Evolutionary conservation across 2,888 invertebrate genomes (phyloP).

Genomic region (Blastobasis adustella): DNA sequence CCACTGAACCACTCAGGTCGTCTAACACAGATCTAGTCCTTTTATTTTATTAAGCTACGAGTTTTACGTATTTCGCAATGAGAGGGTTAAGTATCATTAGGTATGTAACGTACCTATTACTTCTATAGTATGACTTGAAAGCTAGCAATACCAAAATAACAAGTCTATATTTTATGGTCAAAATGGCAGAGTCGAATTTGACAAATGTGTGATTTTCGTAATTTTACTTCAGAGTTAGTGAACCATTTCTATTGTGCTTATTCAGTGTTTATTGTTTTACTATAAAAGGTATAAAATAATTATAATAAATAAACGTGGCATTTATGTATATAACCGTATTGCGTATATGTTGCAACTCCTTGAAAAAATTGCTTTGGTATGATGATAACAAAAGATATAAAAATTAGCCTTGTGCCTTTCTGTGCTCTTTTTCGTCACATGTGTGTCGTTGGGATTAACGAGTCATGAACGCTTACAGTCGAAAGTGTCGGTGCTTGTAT

Average conservation of each 20-base stretch:
- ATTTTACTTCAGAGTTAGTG: slow-evolving; percentile 67
- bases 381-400: slow-evolving; percentile 73
- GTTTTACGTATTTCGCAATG: no score
- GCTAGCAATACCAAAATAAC: slow-evolving; percentile 10
- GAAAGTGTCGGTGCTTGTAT: slow-evolving; percentile 40
- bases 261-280: slow-evolving; percentile 28
- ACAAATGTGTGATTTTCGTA: slow-evolving; percentile 66
- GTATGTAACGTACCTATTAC: no score
- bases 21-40: no score
- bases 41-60: no score
- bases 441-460: slow-evolving; percentile 46
- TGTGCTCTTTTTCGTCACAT: slow-evolving; percentile 53
- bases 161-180: slow-evolving; percentile 44
- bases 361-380: slow-evolving; percentile 60
- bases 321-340: slow-evolving; percentile 20
- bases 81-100: no score
- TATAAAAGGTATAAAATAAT: slow-evolving; percentile 24
- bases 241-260: slow-evolving; percentile 43
- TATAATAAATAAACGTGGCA: slow-evolving; percentile 15
- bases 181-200: slow-evolving; percentile 68
- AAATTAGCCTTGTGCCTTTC: slow-evolving; percentile 55
- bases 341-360: slow-evolving; percentile 45
- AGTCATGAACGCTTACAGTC: slow-evolving; percentile 43
- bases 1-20: no score
- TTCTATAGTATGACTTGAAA: no score